Evolutionary conservation across 2,113 vertebrate species (phyloP), one percentile per base, ranked within the genome.

Genomic region (Damaliscus lunatus): DNA sequence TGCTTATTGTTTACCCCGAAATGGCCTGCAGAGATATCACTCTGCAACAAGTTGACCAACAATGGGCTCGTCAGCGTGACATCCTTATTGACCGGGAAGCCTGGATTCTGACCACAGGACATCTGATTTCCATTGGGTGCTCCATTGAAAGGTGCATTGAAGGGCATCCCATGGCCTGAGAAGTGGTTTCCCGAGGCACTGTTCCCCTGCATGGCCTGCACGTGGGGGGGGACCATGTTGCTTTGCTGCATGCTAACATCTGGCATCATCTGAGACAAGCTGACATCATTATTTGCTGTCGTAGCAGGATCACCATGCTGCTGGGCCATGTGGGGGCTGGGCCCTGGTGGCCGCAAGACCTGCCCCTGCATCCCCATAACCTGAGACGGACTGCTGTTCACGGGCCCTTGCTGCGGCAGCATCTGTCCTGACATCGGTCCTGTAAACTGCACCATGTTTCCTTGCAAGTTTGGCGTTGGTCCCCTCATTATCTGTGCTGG

Each of bases 1-100:
- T 99, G 99, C 98, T 99, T 99, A 98, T 98, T 99, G 98, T 99
- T 99, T 88, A 99, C 99, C 64, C 99, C 99, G 98, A 99, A 99
- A 98, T 99, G 99, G 96, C 99, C 99, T 33, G 99, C 99, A 78
- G 99, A 99, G 98, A 99, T 99, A 97, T 99, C 99, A 33, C 99
- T 99, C 97, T 99, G 99, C 33, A 99, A 98, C 86, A 99, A 99
- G 98, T 99, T 99, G 97, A 99, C 99, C 96, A 99, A 99, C 88
- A 99, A 98, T 0, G 99, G 99, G 80, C 99, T 99, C 29, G 99
- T 99, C 98, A 99, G 98, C 0, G 99, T 99, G 91, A 99, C 99
- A 97, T 99, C 99, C 98, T 99, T 99, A 98, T 99, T 99, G 94
- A 99, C 99, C 0, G 99, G 99, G 98, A 99, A 99, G 80, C 99